Evolutionary conservation across 2,113 vertebrate genomes (phyloP).

Genomic region (Boleophthalmus pectinirostris): DNA sequence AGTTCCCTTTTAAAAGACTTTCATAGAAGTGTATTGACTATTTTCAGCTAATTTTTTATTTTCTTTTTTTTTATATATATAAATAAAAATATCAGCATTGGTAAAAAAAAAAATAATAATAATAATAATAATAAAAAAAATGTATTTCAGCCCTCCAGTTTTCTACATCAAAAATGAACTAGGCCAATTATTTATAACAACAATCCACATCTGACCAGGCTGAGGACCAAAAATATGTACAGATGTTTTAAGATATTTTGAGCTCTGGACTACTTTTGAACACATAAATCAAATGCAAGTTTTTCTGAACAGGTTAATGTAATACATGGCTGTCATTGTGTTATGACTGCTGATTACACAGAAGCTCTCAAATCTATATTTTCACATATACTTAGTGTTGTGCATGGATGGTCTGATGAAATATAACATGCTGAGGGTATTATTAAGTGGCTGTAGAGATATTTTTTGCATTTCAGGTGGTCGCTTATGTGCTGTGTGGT

Average conservation of each 20-base stretch:
- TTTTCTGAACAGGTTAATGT: slow-evolving; percentile 37
- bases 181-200: not conserved
- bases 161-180: not conserved
- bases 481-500: slow-evolving; percentile 47
- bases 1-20: too few relatives aligned
- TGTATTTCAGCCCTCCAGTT: not conserved
- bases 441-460: slow-evolving; percentile 47
- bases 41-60: too few relatives aligned
- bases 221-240: slow-evolving; percentile 9
- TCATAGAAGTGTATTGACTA: too few relatives aligned
- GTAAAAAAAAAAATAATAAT: too few relatives aligned
- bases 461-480: slow-evolving; percentile 54
- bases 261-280: slow-evolving; percentile 3
- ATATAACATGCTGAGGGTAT: slow-evolving; percentile 32
- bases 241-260: slow-evolving; percentile 10
- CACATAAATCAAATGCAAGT: slow-evolving; percentile 45
- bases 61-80: too few relatives aligned
- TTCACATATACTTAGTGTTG: slow-evolving; percentile 33
- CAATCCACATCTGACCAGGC: not conserved
- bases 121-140: too few relatives aligned
- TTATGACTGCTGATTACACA: slow-evolving; percentile 51
- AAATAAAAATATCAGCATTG: too few relatives aligned
- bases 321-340: slow-evolving; percentile 44
- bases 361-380: slow-evolving; percentile 39
- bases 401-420: slow-evolving; percentile 37